phyloP scores from a whole-genome alignment of 2,113 vertebrate species.

The Gymnorhina tibicen region DNA sequence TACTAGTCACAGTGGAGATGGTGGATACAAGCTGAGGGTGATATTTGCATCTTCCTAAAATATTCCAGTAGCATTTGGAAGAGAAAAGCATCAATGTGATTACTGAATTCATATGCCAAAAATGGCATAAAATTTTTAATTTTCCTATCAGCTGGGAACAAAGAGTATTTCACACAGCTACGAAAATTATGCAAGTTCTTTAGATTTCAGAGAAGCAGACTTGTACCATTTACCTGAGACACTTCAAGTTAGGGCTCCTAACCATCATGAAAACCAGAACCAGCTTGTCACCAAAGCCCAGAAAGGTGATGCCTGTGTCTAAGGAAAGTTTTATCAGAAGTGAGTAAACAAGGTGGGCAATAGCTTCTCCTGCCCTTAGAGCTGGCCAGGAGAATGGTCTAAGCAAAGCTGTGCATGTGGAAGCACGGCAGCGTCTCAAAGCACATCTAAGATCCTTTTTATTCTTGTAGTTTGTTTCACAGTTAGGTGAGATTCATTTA shows the following conservation, averaged over 20 bases:
- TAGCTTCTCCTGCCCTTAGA: neutral
- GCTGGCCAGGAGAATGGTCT: neutral
- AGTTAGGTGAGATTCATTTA: conserved; percentile 18
- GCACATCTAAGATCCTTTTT: neutral
- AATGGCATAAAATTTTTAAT: neutral
- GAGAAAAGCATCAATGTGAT: neutral
- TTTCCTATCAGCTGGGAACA: neutral
- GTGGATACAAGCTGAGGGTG: neutral
- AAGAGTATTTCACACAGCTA: neutral
- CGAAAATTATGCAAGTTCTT: neutral
- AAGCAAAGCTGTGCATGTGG: rapidly evolving
- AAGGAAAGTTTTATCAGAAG: neutral
- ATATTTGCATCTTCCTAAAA: neutral
- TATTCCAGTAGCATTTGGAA: neutral
- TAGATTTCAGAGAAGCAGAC: neutral
- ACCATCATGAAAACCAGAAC: neutral
- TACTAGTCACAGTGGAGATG: neutral
- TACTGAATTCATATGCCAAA: neutral
- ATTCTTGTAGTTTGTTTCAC: neutral
- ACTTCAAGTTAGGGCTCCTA: neutral
- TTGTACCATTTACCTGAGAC: neutral
- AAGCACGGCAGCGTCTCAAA: neutral
- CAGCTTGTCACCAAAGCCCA: neutral
- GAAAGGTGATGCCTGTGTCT: neutral
- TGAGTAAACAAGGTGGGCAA: neutral